Evolutionary conservation across 2,113 vertebrate species (phyloP), one percentile per base, ranked within the genome.

Genomic region (Cheilinus undulatus): DNA sequence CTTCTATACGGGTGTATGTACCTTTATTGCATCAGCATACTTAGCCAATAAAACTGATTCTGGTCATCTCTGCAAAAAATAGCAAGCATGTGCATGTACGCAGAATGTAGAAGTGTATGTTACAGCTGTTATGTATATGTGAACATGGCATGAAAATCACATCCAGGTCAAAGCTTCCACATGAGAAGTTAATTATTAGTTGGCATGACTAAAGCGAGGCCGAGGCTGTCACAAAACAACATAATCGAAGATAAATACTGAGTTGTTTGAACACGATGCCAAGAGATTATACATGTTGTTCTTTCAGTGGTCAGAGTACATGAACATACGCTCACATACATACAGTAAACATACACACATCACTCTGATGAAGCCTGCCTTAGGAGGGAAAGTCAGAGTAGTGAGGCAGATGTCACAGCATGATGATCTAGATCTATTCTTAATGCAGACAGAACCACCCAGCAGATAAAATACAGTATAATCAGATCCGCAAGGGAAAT

Each of bases 351-450:
- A 45, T 22, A 42, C 17, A 46, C 27, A 36, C 20, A 19, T 22
- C 20, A 57, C 11, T 38, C 49, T 61, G 75, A 74, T 69, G 48
- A 30, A 20, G 45, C 66, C 51, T 3, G 65, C 74, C 72, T 69
- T 52, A 30, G 61, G 78, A 78, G 48, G 63, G 34, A 64, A 12
- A 65, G 26, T 59, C 63, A 49, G 52, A 78, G 58, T 28, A n/a
- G 51, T 26, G 74, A 54, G 68, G 76, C 78, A 85, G 85, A 87
- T 84, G 78, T 83, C 71, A 65, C 74, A 79, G 78, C 76, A 48
- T 68, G 73, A 73, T 65, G n/a, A 73, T 70, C 62, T 46, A 11
- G 38, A 73, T 78, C 68, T 50, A 36, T 14, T 42, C 54, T 45
- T 57, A 43, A 78, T 28, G 48, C 74, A 70, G 49, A 60, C 60